Percentiles rank a stretch among this genome's conserved stretches.
Evolutionary conservation across 1,140 invertebrate genomes (phyloP).

Genomic region (Popillia japonica): DNA sequence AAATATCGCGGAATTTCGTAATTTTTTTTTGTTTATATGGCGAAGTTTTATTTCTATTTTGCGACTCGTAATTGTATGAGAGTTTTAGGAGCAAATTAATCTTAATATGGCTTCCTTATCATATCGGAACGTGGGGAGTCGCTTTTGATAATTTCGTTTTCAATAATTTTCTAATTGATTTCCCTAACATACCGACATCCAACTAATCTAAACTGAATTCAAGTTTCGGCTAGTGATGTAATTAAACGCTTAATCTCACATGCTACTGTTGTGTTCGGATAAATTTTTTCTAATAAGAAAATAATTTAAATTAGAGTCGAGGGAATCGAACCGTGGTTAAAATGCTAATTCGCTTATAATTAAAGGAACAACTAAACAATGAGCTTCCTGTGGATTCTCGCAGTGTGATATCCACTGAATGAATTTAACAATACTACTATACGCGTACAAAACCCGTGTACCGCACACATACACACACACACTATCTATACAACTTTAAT

Average conservation of each 20-base stretch:
- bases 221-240: not conserved
- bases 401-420: not conserved
- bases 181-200: no score
- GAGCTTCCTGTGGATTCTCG: not conserved
- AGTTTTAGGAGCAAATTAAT: no score
- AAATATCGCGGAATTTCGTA: not conserved
- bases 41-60: no score
- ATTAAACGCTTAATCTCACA: not conserved
- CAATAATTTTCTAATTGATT: no score
- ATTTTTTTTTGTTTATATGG: no score
- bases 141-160: no score
- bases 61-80: no score
- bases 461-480: no score
- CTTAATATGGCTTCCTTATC: no score
- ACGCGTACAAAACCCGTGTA: no score
- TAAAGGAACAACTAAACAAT: slow-evolving; percentile 31
- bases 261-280: no score
- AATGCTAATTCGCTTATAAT: slow-evolving; percentile 2
- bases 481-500: slow-evolving; percentile 7
- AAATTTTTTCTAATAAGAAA: slow-evolving; percentile 7
- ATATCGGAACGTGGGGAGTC: no score
- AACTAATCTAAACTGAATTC: not conserved
- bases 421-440: not conserved
- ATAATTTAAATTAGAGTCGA: slow-evolving; percentile 3
- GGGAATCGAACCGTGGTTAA: not conserved